Evolutionary conservation across 1,140 invertebrate genomes (phyloP).

Genomic region (Meloidogyne floridensis): DNA sequence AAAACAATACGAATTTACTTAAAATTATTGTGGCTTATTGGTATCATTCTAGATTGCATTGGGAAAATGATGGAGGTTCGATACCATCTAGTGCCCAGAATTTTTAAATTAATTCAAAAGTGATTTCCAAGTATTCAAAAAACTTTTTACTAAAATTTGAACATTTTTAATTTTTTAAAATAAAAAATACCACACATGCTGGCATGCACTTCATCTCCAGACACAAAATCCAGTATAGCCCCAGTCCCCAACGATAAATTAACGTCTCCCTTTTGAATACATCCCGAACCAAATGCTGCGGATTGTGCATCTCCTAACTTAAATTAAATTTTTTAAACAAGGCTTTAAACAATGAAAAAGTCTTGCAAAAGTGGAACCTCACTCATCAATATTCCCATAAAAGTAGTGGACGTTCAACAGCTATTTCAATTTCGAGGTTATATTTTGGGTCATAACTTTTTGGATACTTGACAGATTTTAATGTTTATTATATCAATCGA

Average conservation of each 20-base stretch:
- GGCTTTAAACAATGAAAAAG: no score
- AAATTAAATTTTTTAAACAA: slow-evolving; percentile 23
- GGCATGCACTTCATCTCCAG: slow-evolving; percentile 71
- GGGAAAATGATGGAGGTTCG: not conserved
- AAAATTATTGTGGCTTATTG: not conserved
- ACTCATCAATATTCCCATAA: no score
- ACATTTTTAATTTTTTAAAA: slow-evolving; percentile 25
- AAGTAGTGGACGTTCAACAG: no score
- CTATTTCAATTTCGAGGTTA: no score
- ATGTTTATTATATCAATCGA: no score
- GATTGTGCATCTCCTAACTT: slow-evolving; percentile 76
- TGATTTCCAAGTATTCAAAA: not conserved
- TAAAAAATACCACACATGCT: slow-evolving; percentile 70
- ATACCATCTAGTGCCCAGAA: not conserved
- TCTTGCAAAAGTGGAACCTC: no score
- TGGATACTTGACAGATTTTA: no score
- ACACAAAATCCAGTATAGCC: slow-evolving; percentile 86
- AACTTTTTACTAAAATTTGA: not conserved
- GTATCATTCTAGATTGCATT: not conserved
- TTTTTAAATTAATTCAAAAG: slow-evolving; percentile 34
- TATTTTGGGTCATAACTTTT: no score
- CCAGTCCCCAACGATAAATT: slow-evolving; percentile 93
- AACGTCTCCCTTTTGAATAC: slow-evolving; percentile 79
- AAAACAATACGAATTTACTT: no score
- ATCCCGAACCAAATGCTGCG: slow-evolving; percentile 87